These are phyloP conservation scores for Eristalis pertinax DNA, from an alignment of 2,888 invertebrate species.

Conservation along the genomic window DNA sequence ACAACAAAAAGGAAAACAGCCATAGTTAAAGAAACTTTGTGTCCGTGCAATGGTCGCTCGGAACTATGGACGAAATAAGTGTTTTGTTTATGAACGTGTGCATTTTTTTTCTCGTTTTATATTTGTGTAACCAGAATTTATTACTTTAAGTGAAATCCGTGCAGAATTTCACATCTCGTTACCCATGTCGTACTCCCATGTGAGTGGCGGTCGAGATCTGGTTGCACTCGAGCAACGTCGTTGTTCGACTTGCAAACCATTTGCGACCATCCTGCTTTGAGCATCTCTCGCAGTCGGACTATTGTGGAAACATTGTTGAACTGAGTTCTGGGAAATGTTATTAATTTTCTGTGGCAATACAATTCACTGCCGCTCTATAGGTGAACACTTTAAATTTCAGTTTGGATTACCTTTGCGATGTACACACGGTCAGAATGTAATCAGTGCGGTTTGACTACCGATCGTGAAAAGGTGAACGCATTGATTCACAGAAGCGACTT, in stretches of 20 bases:
- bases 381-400: background rate
- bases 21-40: background rate
- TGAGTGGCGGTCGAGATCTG: background rate
- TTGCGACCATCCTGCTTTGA: conserved; percentile 18
- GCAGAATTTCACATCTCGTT: conserved; percentile 28
- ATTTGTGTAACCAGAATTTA: conserved; percentile 53
- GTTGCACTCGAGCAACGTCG: background rate
- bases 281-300: conserved; percentile 15
- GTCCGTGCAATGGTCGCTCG: background rate
- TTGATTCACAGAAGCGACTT: background rate
- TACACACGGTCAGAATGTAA: background rate
- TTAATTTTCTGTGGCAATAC: conserved; percentile 21
- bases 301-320: conserved; percentile 1
- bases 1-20: background rate
- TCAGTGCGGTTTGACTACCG: too few species aligned
- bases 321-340: conserved; percentile 11
- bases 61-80: conserved; percentile 30
- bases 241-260: conserved; percentile 15
- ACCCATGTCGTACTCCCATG: background rate
- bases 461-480: background rate
- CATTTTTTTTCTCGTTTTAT: conserved; percentile 28
- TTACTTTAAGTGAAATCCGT: conserved; percentile 62
- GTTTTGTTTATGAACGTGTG: conserved; percentile 53
- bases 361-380: background rate
- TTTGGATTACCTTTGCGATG: too few species aligned